phyloP scores from a whole-genome alignment of 2,888 invertebrate species.

The Leucania comma region DNA sequence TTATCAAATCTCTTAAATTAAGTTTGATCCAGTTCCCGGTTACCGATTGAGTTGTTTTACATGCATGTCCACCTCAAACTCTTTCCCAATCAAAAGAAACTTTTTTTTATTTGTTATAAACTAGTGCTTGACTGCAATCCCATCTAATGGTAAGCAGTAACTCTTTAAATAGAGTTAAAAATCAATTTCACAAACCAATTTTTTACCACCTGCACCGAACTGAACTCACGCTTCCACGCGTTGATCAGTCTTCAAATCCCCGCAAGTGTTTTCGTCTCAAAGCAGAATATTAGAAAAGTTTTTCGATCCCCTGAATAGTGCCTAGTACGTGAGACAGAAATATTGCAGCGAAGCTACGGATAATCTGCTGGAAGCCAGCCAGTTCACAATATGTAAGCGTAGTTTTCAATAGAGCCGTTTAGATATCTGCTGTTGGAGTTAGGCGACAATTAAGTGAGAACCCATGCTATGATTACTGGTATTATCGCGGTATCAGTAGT shows the following conservation, averaged over 20 bases:
- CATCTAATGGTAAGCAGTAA: too few relatives aligned
- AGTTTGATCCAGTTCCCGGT: too few relatives aligned
- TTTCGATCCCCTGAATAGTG: slow-evolving; percentile 87
- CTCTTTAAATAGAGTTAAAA: not conserved
- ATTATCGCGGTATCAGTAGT: slow-evolving; percentile 42
- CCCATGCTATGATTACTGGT: slow-evolving; percentile 59
- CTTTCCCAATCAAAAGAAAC: not conserved
- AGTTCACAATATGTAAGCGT: slow-evolving; percentile 86
- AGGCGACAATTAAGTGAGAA: slow-evolving; percentile 68
- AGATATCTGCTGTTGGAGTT: slow-evolving; percentile 63
- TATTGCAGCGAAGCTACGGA: slow-evolving; percentile 82
- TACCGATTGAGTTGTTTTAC: too few relatives aligned
- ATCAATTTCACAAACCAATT: not conserved
- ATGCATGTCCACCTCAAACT: not conserved
- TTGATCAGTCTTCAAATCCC: slow-evolving; percentile 77
- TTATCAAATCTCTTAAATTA: too few relatives aligned
- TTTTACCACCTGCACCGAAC: slow-evolving; percentile 9
- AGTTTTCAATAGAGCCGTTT: slow-evolving; percentile 71
- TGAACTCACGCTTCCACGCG: slow-evolving; percentile 37
- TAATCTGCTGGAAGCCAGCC: slow-evolving; percentile 87
- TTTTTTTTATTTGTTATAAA: too few relatives aligned
- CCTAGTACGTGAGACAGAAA: slow-evolving; percentile 86
- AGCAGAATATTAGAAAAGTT: slow-evolving; percentile 89
- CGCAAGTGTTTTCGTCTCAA: slow-evolving; percentile 79
- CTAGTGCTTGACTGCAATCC: too few relatives aligned